Base-by-base conservation (phyloP, 2,888 invertebrate species). In the Cataglyphis livida region DNA sequence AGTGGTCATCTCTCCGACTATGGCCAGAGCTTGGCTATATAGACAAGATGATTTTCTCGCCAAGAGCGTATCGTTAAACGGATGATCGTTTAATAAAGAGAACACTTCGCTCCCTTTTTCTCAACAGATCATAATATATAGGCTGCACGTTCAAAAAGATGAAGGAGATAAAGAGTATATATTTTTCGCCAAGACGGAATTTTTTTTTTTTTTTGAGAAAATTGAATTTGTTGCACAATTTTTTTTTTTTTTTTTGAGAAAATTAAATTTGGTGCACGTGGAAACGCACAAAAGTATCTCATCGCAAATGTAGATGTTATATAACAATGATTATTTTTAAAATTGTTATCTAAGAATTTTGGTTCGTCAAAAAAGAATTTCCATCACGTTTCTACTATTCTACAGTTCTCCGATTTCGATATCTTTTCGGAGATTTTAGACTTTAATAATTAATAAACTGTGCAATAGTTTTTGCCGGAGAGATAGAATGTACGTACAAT, bases 401-500 rank as follows among this genome's bases (percentile, higher is more conserved):
- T 25, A 25, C 25, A 25, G 38, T 62, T 71, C 3, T 73, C 12
- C 9, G 4, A 51, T 76, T 57, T 35, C 21, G 18, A 70, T 51
- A 35, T 7, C 44, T 21, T 54, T 81, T 74, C 18, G 12, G 35
- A 59, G 38, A 44, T 51, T 66, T 21, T 21, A 21, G 21, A 21
- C 21, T 21, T 21, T 21, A 21, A 25, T 25, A 75, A 21, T 74
- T 74, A 54, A 75, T 82, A 75, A 76, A 51, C 7, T 7, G 10
- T 32, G 18, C 18, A 4, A 3, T 61, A 25, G n/a, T 25, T 54
- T 54, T 57, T 18, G 3, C 10, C 38, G 18, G 25, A 48, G 18
- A 28, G 44, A 35, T 57, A 25, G 35, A 57, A 66, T 44, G 70
- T 51, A 7, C 18, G 70, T 51, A 48, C 48, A 48, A 18, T n/a